Percentiles rank a stretch among this genome's conserved stretches.
These are phyloP conservation scores for Amphiprion ocellaris DNA, from an alignment of 2,113 vertebrate species.

Conservation along the genomic window DNA sequence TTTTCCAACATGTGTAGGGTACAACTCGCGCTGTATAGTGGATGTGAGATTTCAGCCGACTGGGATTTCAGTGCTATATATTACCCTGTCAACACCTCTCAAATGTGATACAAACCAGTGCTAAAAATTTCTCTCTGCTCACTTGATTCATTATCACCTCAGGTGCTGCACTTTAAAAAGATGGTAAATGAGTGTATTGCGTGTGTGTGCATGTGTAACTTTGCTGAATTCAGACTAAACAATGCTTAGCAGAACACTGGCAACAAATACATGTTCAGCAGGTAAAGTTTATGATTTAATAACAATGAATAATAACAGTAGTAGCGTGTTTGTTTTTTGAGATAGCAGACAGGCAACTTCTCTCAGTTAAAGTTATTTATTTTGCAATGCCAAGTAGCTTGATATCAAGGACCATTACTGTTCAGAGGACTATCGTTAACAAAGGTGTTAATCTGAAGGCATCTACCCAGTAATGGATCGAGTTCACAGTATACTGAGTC, in stretches of 20 bases:
- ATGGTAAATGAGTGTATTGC: constrained; percentile 39
- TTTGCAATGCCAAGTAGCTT: too few species aligned
- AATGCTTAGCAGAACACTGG: background rate
- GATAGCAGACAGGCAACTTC: too few species aligned
- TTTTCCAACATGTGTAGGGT: constrained; percentile 28
- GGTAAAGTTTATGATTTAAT: background rate
- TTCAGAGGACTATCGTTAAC: too few species aligned
- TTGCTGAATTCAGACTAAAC: background rate
- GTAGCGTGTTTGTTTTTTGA: too few species aligned
- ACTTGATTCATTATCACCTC: constrained; percentile 70
- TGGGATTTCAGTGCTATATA: constrained; percentile 50
- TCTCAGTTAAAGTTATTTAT: too few species aligned
- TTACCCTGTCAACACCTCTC: constrained; percentile 64
- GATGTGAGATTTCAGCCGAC: constrained; percentile 21
- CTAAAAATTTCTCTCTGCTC: constrained; percentile 40
- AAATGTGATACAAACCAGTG: constrained; percentile 36
- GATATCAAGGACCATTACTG: too few species aligned
- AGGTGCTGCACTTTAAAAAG: constrained; percentile 39
- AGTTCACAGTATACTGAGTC: too few species aligned
- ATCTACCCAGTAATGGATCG: too few species aligned
- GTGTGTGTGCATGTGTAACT: background rate
- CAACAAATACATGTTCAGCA: too few species aligned
- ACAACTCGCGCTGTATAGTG: constrained; percentile 24
- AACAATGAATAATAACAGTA: too few species aligned
- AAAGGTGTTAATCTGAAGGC: too few species aligned